A percentile compares a stretch with the other conserved stretches of the same genome.
Evolutionary conservation across 1,140 invertebrate species (phyloP).

Genomic region (Procambarus clarkii): DNA sequence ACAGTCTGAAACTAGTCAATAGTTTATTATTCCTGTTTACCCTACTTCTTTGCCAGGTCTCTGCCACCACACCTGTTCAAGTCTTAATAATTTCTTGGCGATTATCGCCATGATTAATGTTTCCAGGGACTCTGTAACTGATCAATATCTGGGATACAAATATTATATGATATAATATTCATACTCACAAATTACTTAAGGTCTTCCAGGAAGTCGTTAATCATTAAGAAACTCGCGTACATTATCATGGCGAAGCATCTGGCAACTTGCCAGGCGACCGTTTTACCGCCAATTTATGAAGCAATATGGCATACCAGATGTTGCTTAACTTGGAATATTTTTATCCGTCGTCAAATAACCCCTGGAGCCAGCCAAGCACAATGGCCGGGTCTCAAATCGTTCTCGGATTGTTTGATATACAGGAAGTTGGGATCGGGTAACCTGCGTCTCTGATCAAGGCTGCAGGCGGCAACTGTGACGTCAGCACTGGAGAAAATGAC

Average conservation of each 20-base stretch:
- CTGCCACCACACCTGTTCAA: too few relatives aligned
- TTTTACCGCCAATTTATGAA: conserved; percentile 2
- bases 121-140: too few relatives aligned
- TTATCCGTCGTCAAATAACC: neutral
- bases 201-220: conserved; percentile 1
- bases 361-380: neutral
- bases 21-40: too few relatives aligned
- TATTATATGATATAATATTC: neutral
- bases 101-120: too few relatives aligned
- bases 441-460: neutral
- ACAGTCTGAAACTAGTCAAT: too few relatives aligned
- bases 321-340: neutral
- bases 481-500: neutral
- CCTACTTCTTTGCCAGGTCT: too few relatives aligned
- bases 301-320: neutral
- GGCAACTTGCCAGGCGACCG: neutral
- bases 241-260: neutral
- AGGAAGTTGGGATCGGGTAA: neutral
- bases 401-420: neutral
- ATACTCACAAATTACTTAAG: neutral
- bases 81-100: too few relatives aligned
- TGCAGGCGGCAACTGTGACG: neutral
- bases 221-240: neutral
- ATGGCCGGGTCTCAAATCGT: neutral
- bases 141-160: too few relatives aligned